Evolutionary conservation across 2,113 vertebrate genomes (phyloP).

Genomic region (Amia ocellicauda): DNA sequence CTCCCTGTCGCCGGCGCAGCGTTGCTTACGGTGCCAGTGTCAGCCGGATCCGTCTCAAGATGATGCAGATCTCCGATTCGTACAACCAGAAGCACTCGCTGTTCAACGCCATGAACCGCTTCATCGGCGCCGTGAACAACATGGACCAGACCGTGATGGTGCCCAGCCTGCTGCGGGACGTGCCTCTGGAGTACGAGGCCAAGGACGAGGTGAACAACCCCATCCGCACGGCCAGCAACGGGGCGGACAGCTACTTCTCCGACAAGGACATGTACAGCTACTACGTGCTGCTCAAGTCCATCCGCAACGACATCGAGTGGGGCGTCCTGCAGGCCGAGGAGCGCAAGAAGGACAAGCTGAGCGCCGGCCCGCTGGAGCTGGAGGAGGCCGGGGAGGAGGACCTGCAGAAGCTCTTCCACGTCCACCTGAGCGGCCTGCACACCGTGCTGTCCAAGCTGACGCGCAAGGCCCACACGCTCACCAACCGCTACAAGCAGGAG

Average conservation of each 20-base stretch:
- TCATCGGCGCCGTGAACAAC: conserved; percentile 89
- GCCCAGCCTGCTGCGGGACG: conserved; percentile 85
- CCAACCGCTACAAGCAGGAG: conserved; percentile 93
- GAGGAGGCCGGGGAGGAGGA: conserved; percentile 82
- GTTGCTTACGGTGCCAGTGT: neutral
- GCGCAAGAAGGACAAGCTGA: conserved; percentile 65
- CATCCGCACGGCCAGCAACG: conserved; percentile 34
- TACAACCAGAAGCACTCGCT: conserved; percentile 87
- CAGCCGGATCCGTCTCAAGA: conserved; percentile 35
- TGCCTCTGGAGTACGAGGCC: conserved; percentile 76
- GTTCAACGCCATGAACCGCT: conserved; percentile 87
- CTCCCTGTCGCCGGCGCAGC: neutral
- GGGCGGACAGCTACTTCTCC: conserved; percentile 33
- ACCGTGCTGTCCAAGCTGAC: conserved; percentile 90
- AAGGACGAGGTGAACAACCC: conserved; percentile 46
- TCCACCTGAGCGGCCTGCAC: conserved; percentile 87
- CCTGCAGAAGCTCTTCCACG: conserved; percentile 88
- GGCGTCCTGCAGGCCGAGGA: conserved; percentile 80
- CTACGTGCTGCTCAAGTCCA: conserved; percentile 89
- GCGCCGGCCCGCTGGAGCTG: conserved; percentile 54
- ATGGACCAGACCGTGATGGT: conserved; percentile 98
- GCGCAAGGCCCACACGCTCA: conserved; percentile 84
- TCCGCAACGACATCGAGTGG: conserved; percentile 92
- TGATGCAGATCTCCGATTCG: conserved; percentile 85
- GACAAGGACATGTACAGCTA: conserved; percentile 90